Conservation (phyloP, 2,113 vertebrate species). For the Dryoscopus gambensis region DNA sequence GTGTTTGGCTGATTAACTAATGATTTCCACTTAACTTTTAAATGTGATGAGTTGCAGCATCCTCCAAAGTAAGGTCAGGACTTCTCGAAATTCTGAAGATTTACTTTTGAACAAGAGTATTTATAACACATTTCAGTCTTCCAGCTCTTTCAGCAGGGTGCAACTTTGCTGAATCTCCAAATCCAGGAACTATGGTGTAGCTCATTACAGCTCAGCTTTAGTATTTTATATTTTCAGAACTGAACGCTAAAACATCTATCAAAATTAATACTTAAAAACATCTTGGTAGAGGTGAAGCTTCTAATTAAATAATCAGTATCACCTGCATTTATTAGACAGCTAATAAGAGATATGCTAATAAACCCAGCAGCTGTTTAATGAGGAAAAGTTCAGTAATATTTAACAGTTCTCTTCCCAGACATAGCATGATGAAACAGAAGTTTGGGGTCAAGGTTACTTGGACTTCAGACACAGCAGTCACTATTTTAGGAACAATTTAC, state of each 20-base stretch:
- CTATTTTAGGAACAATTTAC: not conserved
- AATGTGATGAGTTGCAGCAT: not conserved
- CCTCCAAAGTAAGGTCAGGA: not conserved
- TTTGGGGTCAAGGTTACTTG: not conserved
- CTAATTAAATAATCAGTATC: not conserved
- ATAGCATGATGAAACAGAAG: not conserved
- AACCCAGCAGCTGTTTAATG: not conserved
- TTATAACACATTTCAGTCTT: not conserved
- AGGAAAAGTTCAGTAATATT: not conserved
- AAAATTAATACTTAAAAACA: not conserved
- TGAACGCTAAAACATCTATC: not conserved
- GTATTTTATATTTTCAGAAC: not conserved
- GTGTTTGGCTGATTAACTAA: not conserved
- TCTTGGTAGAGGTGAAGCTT: not conserved
- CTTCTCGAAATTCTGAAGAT: not conserved
- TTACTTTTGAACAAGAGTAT: not conserved
- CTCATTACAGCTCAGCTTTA: not conserved
- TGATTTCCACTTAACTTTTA: not conserved
- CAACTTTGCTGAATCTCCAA: not conserved
- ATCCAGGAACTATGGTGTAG: not conserved
- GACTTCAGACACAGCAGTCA: not conserved
- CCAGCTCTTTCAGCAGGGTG: not conserved
- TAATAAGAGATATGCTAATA: not conserved
- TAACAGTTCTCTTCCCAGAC: not conserved
- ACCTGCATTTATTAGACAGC: not conserved